These are phyloP conservation scores for Mormyrops boulengeri DNA, from an alignment of 2,797 vertebrate species.

Conservation along the genomic window DNA sequence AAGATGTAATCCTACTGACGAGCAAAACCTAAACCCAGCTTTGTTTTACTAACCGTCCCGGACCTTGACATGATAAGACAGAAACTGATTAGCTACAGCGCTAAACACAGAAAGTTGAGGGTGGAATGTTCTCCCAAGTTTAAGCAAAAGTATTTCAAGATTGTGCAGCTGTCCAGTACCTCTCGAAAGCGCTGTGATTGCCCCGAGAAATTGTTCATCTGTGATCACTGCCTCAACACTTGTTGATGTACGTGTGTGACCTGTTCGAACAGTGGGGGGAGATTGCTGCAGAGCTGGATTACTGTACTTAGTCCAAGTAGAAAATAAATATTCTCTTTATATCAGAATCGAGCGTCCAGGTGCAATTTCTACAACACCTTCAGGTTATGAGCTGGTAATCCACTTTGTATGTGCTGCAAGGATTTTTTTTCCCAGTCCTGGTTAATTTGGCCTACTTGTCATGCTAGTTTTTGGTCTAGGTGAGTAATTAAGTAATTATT, in stretches of 20 bases:
- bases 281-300: neutral
- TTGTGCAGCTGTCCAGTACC: neutral
- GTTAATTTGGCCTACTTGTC: neutral
- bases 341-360: neutral
- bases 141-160: neutral
- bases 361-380: neutral
- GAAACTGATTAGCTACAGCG: neutral
- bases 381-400: neutral
- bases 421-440: neutral
- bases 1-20: neutral
- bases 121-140: neutral
- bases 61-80: neutral
- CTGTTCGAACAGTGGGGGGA: neutral
- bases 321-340: neutral
- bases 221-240: neutral
- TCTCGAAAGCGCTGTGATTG: neutral
- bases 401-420: neutral
- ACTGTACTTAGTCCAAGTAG: neutral
- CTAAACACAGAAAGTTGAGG: neutral
- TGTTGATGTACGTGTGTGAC: neutral
- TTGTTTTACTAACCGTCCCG: neutral
- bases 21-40: neutral
- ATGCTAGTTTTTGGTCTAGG: neutral
- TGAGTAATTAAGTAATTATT: neutral
- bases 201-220: neutral